These are phyloP conservation scores for Sebastiscus albofasciatus DNA, from an alignment of 2,797 vertebrate species.

Conservation along the genomic window DNA sequence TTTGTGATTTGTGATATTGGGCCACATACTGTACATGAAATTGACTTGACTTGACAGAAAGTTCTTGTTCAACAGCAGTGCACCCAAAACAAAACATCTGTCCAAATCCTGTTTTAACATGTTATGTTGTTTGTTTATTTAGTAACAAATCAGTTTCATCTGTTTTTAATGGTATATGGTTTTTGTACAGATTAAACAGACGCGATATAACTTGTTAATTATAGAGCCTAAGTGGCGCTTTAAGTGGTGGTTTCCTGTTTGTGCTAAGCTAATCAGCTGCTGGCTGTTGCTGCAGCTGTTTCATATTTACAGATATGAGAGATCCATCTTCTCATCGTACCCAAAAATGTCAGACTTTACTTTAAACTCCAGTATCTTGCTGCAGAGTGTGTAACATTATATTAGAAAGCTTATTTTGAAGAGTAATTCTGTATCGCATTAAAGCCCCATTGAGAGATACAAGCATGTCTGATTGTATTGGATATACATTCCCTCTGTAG, in stretches of 20 bases:
- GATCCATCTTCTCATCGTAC: accelerated
- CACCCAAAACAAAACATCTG: background rate
- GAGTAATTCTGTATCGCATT: background rate
- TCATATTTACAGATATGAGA: background rate
- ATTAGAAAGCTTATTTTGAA: background rate
- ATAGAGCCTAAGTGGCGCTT: too few species aligned
- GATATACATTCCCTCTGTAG: background rate
- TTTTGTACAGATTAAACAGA: background rate
- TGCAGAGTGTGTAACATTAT: background rate
- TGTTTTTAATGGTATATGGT: too few species aligned
- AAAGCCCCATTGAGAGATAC: background rate
- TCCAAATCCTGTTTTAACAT: background rate
- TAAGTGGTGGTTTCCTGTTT: background rate
- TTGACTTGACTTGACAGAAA: background rate
- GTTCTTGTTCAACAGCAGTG: background rate
- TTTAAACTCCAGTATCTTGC: background rate
- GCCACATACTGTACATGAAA: background rate
- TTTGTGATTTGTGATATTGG: background rate
- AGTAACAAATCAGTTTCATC: too few species aligned
- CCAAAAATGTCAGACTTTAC: background rate
- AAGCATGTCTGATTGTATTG: background rate
- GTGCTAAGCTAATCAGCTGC: background rate
- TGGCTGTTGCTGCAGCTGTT: background rate
- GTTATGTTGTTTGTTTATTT: background rate
- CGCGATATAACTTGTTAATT: background rate